Evolutionary conservation across 2,797 vertebrate genomes (phyloP).

Genomic region (Psittacula echo): DNA sequence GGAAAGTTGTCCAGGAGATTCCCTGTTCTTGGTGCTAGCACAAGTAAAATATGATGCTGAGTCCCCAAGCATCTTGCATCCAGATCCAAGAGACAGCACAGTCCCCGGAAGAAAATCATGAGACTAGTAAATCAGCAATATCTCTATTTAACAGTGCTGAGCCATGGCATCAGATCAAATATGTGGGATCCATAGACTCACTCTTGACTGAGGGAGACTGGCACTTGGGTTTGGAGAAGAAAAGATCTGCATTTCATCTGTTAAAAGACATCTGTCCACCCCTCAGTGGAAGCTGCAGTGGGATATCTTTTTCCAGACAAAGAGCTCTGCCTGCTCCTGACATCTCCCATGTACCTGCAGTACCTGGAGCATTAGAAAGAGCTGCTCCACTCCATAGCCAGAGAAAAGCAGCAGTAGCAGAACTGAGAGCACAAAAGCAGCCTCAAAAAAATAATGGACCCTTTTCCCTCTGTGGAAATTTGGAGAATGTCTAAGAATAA

Average conservation of each 20-base stretch:
- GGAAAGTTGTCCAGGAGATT: not conserved
- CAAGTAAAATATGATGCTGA: not conserved
- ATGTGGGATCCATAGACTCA: not conserved
- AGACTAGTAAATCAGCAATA: fast-evolving
- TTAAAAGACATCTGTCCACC: not conserved
- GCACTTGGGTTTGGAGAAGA: not conserved
- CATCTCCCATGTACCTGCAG: fast-evolving
- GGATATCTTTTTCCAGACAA: not conserved
- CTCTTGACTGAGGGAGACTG: not conserved
- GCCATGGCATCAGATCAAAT: not conserved
- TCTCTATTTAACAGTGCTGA: fast-evolving
- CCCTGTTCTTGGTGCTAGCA: not conserved
- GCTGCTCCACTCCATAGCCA: not conserved
- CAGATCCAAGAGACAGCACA: not conserved
- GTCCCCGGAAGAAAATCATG: not conserved
- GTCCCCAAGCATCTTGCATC: not conserved
- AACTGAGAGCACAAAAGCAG: not conserved
- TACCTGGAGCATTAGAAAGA: not conserved
- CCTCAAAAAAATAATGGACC: not conserved
- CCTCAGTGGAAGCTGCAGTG: not conserved
- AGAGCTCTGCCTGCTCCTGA: not conserved
- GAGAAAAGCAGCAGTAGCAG: not conserved
- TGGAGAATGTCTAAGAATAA: slow-evolving; percentile 3
- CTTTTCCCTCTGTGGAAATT: not conserved
- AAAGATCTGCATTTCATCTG: not conserved